Conservation (phyloP, 2,113 vertebrate genomes). For the Tor tambroides region DNA sequence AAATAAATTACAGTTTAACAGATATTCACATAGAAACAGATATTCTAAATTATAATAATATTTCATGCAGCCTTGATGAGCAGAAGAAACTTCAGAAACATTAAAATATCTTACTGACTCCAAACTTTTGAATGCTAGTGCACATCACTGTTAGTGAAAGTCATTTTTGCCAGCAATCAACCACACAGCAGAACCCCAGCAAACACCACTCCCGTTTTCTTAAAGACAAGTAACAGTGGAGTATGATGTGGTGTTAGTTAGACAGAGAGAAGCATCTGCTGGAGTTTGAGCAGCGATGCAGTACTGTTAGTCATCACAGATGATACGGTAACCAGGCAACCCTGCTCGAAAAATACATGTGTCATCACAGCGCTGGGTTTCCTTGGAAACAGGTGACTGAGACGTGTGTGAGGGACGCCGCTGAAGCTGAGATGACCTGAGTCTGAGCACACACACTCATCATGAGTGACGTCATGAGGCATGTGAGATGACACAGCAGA, state of each 20-base stretch:
- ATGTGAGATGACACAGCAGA: too few species aligned
- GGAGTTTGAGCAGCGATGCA: not conserved
- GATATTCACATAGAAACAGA: too few species aligned
- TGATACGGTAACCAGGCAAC: slow-evolving; percentile 58
- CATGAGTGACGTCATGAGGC: not conserved
- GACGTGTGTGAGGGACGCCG: slow-evolving; percentile 32
- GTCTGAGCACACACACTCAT: not conserved
- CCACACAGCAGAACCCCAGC: not conserved
- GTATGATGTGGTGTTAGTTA: not conserved
- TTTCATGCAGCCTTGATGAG: too few species aligned
- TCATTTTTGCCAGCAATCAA: too few species aligned
- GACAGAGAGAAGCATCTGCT: not conserved
- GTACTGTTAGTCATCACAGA: slow-evolving; percentile 35
- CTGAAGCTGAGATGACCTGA: too few species aligned
- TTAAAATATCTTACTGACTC: too few species aligned
- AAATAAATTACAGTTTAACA: too few species aligned
- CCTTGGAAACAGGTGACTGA: slow-evolving; percentile 59
- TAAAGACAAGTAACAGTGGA: not conserved
- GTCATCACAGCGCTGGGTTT: slow-evolving; percentile 50
- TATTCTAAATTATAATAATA: too few species aligned
- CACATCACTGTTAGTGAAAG: too few species aligned
- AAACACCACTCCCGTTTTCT: not conserved
- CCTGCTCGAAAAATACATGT: slow-evolving; percentile 32
- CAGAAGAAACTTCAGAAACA: too few species aligned
- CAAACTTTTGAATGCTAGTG: too few species aligned